Percentiles rank a stretch among this genome's conserved stretches.
These are phyloP conservation scores for Psophia crepitans DNA, from an alignment of 2,113 vertebrate genomes.

Conservation along the genomic window DNA sequence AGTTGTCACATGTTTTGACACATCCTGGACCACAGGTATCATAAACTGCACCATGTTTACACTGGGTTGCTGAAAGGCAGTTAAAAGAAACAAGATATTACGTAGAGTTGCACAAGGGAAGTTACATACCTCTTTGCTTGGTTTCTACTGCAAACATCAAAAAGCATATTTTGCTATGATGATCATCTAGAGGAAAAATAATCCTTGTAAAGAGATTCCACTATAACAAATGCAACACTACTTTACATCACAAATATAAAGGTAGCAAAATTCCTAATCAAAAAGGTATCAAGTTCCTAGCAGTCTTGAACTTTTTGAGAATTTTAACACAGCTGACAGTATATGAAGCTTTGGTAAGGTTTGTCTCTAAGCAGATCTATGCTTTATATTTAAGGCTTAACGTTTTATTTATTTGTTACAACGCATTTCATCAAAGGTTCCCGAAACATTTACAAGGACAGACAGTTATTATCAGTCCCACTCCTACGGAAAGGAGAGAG, in stretches of 20 bases:
- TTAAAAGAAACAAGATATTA: neutral
- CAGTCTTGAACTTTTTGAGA: neutral
- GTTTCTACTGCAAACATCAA: neutral
- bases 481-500: neutral
- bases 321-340: neutral
- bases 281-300: neutral
- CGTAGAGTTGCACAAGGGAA: neutral
- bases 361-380: neutral
- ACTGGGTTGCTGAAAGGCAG: conserved; percentile 85
- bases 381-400: neutral
- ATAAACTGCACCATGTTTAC: conserved; percentile 92
- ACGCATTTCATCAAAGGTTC: neutral
- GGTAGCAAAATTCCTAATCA: neutral
- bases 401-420: neutral
- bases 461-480: neutral
- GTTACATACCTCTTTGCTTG: neutral
- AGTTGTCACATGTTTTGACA: conserved; percentile 94
- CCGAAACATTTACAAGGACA: neutral
- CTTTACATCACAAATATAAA: neutral
- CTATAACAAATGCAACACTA: neutral
- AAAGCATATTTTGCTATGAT: neutral
- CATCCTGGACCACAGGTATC: conserved; percentile 96
- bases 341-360: neutral
- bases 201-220: neutral
- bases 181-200: neutral